Conservation (phyloP, 2,797 vertebrate genomes). For the Diplodus puntazzo region DNA sequence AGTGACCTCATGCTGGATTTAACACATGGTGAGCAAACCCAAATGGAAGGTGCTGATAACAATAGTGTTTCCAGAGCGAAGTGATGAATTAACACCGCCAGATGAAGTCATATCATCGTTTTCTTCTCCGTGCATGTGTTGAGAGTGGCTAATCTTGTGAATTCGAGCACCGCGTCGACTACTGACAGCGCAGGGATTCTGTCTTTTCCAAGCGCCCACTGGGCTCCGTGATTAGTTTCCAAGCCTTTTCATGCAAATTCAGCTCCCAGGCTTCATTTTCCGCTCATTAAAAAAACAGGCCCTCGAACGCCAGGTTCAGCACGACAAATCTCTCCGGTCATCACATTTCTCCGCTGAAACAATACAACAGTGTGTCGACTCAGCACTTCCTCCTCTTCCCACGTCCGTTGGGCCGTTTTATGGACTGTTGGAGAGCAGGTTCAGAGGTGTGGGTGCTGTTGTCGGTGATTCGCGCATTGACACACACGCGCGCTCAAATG, state of each 20-base stretch:
- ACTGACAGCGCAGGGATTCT: conserved; percentile 32
- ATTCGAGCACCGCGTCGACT: conserved; percentile 39
- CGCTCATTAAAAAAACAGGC: conserved; percentile 78
- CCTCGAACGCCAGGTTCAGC: conserved; percentile 47
- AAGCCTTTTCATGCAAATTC: conserved; percentile 76
- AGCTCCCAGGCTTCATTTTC: conserved; percentile 79
- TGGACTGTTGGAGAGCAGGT: conserved; percentile 64
- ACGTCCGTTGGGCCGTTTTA: conserved; percentile 65
- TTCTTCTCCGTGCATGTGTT: conserved; percentile 31
- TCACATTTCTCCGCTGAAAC: conserved; percentile 80
- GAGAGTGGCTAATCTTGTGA: conserved; percentile 48
- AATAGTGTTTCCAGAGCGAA: conserved; percentile 22
- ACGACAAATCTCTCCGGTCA: conserved; percentile 68
- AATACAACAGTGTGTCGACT: conserved; percentile 76
- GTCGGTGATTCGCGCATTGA: conserved; percentile 41
- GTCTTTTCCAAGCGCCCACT: conserved; percentile 67
- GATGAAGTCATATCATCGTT: conserved; percentile 40
- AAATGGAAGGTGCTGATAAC: conserved; percentile 52
- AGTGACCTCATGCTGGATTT: conserved; percentile 67
- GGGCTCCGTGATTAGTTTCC: conserved; percentile 79
- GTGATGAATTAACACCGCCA: conserved; percentile 39
- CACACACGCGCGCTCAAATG: conserved; percentile 23
- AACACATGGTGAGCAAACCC: conserved; percentile 58
- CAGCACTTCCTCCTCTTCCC: conserved; percentile 74
- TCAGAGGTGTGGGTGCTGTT: conserved; percentile 50